Percentiles rank a stretch among this genome's conserved stretches.
phyloP scores from a whole-genome alignment of 2,113 vertebrate species.

The Sinocyclocheilus maitianheensis region DNA sequence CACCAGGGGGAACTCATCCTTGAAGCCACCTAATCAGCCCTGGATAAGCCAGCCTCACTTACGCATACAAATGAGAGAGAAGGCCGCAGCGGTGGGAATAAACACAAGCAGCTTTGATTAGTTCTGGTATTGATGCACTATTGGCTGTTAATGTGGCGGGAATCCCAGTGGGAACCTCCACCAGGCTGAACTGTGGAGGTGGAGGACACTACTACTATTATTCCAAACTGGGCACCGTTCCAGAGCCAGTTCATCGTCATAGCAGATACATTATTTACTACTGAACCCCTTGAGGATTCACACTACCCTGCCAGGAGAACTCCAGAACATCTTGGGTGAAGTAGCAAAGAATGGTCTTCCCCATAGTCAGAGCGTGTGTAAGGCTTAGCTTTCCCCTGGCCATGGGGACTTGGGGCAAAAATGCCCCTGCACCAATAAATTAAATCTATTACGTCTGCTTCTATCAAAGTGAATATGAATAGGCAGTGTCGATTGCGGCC shows the following conservation, averaged over 20 bases:
- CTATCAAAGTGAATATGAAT: too few relatives aligned
- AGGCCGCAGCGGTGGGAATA: slow-evolving; percentile 51
- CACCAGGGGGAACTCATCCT: slow-evolving; percentile 69
- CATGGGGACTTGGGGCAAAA: too few relatives aligned
- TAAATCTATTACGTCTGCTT: too few relatives aligned
- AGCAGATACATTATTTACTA: background rate
- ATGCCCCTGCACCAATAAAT: too few relatives aligned
- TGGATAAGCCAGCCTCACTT: slow-evolving; percentile 59
- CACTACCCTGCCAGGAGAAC: background rate
- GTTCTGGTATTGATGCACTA: slow-evolving; percentile 3
- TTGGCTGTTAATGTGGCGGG: slow-evolving; percentile 21
- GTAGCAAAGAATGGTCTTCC: background rate
- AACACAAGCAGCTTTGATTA: slow-evolving; percentile 26
- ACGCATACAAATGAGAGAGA: slow-evolving; percentile 68
- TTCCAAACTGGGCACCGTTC: background rate
- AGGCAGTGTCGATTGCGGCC: too few relatives aligned
- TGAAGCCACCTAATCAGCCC: slow-evolving; percentile 73
- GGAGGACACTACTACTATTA: slow-evolving; percentile 24
- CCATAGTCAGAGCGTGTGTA: too few relatives aligned
- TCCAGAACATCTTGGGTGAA: background rate
- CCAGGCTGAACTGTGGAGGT: slow-evolving; percentile 10
- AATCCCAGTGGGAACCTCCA: background rate
- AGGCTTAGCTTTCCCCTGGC: too few relatives aligned
- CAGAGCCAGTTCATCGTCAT: background rate
- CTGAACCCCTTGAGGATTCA: background rate